phyloP scores from a whole-genome alignment of 2,888 invertebrate genomes.

The Microdon myrmicae region DNA sequence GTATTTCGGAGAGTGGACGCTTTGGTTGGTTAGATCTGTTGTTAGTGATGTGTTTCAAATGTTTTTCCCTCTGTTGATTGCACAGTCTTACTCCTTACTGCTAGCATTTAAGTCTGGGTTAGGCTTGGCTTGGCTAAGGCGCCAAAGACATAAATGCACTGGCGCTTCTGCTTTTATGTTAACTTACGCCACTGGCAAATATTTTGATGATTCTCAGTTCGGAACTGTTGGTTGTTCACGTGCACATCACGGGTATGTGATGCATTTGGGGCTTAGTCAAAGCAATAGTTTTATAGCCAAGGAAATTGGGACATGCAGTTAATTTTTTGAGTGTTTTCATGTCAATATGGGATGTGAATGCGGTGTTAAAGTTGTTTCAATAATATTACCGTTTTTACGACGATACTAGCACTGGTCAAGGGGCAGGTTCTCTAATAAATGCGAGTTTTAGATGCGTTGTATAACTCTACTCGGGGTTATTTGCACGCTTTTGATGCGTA shows the following conservation, averaged over 20 bases:
- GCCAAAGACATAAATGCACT: conserved; percentile 33
- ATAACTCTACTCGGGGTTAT: too few species aligned
- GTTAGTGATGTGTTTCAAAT: conserved; percentile 29
- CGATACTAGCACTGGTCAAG: neutral
- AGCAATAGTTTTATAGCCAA: conserved; percentile 9
- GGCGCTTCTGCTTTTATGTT: conserved; percentile 37
- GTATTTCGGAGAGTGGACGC: conserved; percentile 10
- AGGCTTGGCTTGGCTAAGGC: conserved; percentile 5
- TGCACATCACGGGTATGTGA: conserved; percentile 4
- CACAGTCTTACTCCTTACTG: conserved; percentile 10
- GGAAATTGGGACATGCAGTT: conserved; percentile 22
- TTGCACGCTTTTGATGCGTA: too few species aligned
- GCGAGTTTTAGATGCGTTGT: too few species aligned
- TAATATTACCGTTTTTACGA: neutral
- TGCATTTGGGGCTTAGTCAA: neutral
- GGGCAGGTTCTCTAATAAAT: too few species aligned
- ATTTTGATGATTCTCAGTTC: conserved; percentile 4
- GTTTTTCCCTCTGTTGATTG: conserved; percentile 37
- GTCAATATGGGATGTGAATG: conserved; percentile 11
- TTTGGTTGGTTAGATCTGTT: conserved; percentile 36
- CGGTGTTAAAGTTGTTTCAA: conserved; percentile 1
- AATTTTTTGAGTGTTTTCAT: conserved; percentile 15
- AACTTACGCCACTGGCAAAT: neutral
- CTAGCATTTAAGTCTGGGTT: too few species aligned
- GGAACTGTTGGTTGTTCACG: conserved; percentile 15